These are phyloP conservation scores for Botia kubotai DNA, from an alignment of 2,797 vertebrate species.

Conservation along the genomic window DNA sequence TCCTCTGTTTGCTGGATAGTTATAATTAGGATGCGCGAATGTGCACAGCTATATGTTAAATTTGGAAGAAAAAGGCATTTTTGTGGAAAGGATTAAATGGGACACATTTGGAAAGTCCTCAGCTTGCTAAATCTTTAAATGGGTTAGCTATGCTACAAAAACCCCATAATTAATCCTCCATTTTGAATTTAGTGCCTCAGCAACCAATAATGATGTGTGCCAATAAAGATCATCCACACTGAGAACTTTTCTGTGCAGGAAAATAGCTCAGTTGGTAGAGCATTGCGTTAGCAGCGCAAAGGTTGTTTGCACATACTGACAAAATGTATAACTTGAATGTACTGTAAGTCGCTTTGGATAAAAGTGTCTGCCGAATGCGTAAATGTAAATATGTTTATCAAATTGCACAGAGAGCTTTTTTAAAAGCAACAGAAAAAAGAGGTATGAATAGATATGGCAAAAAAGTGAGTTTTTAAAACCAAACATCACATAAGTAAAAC, in stretches of 20 bases:
- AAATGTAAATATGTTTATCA: too few relatives aligned
- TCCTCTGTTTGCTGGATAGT: constrained; percentile 60
- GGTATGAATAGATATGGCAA: not conserved
- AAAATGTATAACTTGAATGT: too few relatives aligned
- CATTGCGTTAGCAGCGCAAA: too few relatives aligned
- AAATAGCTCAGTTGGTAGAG: too few relatives aligned
- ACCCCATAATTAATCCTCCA: constrained; percentile 56
- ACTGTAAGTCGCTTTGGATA: too few relatives aligned
- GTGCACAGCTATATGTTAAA: constrained; percentile 60
- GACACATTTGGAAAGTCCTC: constrained; percentile 59
- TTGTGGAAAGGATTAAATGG: constrained; percentile 64
- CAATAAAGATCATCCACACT: constrained; percentile 14
- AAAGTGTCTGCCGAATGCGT: too few relatives aligned
- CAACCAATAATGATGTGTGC: constrained; percentile 44
- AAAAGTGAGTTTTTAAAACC: constrained; percentile 6
- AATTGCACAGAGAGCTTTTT: too few relatives aligned
- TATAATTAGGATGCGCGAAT: constrained; percentile 60
- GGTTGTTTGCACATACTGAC: too few relatives aligned
- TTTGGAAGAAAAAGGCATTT: constrained; percentile 56
- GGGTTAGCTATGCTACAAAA: constrained; percentile 49
- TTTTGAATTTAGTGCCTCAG: constrained; percentile 50
- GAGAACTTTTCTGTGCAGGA: constrained; percentile 10
- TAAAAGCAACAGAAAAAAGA: not conserved
- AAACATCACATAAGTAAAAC: not conserved
- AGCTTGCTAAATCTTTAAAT: constrained; percentile 57